These are phyloP conservation scores for Drosophila quinaria DNA, from an alignment of 2,888 invertebrate genomes.

Conservation along the genomic window DNA sequence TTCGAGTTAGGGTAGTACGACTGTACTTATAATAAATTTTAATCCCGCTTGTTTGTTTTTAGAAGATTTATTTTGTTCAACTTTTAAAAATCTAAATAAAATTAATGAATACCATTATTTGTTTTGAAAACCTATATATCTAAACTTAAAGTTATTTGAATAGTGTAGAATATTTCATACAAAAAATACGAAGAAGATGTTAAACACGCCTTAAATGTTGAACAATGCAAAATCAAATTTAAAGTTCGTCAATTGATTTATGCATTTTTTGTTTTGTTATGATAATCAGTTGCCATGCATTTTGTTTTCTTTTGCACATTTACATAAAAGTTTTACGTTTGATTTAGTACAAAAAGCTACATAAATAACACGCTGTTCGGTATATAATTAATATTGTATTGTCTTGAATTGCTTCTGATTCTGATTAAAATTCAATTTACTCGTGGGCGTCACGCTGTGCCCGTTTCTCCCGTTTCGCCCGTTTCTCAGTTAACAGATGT, in stretches of 20 bases:
- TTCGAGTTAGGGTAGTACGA: no score
- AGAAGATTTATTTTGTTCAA: no score
- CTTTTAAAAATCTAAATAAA: no score
- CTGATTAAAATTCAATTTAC: conserved; percentile 48
- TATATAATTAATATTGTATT: conserved; percentile 57
- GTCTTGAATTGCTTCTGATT: conserved; percentile 26
- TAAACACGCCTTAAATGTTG: no score
- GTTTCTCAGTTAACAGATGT: conserved; percentile 14
- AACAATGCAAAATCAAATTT: conserved; percentile 5
- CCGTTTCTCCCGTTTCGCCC: background rate
- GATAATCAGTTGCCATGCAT: conserved; percentile 29
- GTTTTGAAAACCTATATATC: no score
- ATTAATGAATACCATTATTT: no score
- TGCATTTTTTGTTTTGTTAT: conserved; percentile 37
- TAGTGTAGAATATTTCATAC: no score
- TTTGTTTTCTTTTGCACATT: conserved; percentile 21
- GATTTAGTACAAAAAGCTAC: conserved; percentile 28
- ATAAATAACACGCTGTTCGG: conserved; percentile 42
- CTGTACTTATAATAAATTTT: no score
- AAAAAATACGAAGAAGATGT: no score
- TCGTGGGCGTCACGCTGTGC: conserved; percentile 50
- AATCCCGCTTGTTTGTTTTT: no score
- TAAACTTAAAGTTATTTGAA: no score
- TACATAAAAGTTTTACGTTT: conserved; percentile 34
- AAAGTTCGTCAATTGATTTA: conserved; percentile 24